Evolutionary conservation across 2,113 vertebrate genomes (phyloP).

Genomic region (Pristiophorus japonicus): DNA sequence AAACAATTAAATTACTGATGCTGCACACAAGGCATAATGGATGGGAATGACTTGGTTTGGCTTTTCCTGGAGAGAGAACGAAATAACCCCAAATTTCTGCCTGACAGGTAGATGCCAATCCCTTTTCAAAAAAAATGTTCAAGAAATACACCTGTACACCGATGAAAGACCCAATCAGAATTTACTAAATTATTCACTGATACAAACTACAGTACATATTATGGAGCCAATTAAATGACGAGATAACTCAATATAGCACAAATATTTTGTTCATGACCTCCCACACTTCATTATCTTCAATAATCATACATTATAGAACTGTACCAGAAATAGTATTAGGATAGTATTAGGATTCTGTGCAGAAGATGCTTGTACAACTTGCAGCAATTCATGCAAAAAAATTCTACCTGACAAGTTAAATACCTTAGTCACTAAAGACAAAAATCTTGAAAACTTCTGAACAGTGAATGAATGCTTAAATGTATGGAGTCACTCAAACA

Average conservation of each 20-base stretch:
- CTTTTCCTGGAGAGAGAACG: neutral
- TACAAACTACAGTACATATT: neutral
- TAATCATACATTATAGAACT: neutral
- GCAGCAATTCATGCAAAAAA: neutral
- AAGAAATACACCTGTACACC: neutral
- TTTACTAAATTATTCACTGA: neutral
- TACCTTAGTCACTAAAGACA: neutral
- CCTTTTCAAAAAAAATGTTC: neutral
- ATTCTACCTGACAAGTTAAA: neutral
- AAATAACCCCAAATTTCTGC: neutral
- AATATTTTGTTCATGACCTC: neutral
- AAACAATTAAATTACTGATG: neutral
- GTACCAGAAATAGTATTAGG: neutral
- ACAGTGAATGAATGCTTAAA: neutral
- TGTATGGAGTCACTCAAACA: neutral
- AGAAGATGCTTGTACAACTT: neutral
- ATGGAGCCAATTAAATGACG: too few species aligned
- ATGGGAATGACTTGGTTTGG: neutral
- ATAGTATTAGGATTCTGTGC: neutral
- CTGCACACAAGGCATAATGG: neutral
- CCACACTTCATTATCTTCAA: neutral
- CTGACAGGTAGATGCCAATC: neutral
- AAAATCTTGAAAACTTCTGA: neutral
- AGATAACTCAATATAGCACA: neutral
- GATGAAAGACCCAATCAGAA: neutral